Evolutionary conservation across 2,113 vertebrate genomes (phyloP).

Genomic region (Lepisosteus oculatus): DNA sequence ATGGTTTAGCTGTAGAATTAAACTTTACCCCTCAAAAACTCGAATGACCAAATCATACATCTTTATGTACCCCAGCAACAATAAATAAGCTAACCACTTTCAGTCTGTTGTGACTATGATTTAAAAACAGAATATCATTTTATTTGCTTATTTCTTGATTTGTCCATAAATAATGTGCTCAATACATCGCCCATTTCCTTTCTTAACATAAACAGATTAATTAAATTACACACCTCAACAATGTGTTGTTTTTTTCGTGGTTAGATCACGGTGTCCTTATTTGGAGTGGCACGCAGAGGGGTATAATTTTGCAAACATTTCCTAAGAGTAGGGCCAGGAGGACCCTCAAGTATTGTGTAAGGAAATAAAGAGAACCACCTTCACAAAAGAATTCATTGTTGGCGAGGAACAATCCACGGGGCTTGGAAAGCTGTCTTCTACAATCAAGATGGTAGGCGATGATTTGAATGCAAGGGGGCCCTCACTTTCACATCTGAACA

Average conservation of each 20-base stretch:
- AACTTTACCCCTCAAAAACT: too few species aligned
- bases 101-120: too few species aligned
- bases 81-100: too few species aligned
- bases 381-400: slow-evolving; percentile 88
- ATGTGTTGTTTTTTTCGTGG: slow-evolving; percentile 50
- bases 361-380: slow-evolving; percentile 83
- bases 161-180: neutral
- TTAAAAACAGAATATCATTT: too few species aligned
- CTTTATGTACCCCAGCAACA: too few species aligned
- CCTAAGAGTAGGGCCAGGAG: slow-evolving; percentile 80
- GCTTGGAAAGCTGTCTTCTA: slow-evolving; percentile 83
- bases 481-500: slow-evolving; percentile 60
- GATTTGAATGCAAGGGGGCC: slow-evolving; percentile 84
- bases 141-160: too few species aligned
- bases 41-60: too few species aligned
- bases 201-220: slow-evolving; percentile 21
- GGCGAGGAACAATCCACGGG: slow-evolving; percentile 76
- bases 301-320: slow-evolving; percentile 90
- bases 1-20: too few species aligned
- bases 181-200: neutral
- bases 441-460: slow-evolving; percentile 81
- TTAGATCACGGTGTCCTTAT: slow-evolving; percentile 52
- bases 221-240: slow-evolving; percentile 54
- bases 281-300: slow-evolving; percentile 70
- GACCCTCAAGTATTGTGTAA: slow-evolving; percentile 74